phyloP scores from a whole-genome alignment of 2,113 vertebrate genomes.

The Cyanistes caeruleus region DNA sequence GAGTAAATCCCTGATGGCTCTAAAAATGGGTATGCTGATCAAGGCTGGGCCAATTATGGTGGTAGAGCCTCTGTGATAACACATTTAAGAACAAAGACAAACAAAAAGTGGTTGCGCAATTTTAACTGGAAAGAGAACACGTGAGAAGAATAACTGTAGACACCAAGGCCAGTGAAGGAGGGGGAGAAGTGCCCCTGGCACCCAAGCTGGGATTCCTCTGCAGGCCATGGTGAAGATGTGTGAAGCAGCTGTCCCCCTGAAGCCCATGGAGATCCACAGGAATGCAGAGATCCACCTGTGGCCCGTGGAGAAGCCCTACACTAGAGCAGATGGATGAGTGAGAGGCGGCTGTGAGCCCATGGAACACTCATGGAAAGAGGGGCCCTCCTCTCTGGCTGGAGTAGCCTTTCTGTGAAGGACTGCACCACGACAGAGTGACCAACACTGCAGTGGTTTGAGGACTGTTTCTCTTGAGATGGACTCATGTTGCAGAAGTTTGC shows the following conservation, averaged over 20 bases:
- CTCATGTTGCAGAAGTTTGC: not conserved
- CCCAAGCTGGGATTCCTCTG: not conserved
- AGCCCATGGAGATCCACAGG: not conserved
- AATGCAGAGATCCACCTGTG: not conserved
- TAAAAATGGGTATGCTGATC: not conserved
- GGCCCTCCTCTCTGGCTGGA: not conserved
- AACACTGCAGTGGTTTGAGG: not conserved
- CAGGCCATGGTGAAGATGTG: not conserved
- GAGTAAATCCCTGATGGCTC: not conserved
- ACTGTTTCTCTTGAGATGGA: not conserved
- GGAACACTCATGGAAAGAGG: not conserved
- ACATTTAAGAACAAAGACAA: not conserved
- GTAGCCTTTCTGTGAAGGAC: not conserved
- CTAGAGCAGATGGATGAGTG: not conserved
- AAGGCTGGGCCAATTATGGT: not conserved
- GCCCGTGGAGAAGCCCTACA: accelerated
- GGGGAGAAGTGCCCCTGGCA: not conserved
- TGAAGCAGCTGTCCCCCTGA: not conserved
- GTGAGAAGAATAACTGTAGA: not conserved
- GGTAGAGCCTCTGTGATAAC: not conserved
- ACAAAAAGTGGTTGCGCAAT: not conserved
- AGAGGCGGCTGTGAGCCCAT: not conserved
- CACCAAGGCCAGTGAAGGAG: not conserved
- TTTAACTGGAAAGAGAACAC: not conserved
- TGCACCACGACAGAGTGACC: accelerated